Base-by-base conservation (phyloP, 2,113 vertebrate species). In the Malurus melanocephalus region DNA sequence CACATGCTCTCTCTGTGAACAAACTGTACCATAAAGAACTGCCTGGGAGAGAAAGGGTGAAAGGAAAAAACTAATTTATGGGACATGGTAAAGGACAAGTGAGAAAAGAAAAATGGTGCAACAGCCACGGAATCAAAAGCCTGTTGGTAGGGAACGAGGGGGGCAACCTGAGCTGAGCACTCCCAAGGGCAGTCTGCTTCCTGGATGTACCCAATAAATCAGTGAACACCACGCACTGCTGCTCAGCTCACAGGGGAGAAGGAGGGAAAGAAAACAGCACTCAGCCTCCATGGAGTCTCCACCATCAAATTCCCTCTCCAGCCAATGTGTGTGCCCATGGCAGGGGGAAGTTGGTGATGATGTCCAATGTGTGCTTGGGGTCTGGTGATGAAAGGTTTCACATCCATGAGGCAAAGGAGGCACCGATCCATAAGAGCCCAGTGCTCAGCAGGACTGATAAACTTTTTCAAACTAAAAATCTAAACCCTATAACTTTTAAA, bases 141-240 rank as follows among this genome's bases (percentile, higher is more conserved):
- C 27, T 2, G 2, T 42, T 48, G 28, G 4, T 21, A 49, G 32
- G 40, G 21, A 67, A 67, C 1, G 2, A 90, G 23, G 88, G 20
- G 16, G 33, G 22, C 26, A 68, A 13, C 11, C 6, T 38, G 32
- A 69, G 35, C 43, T 30, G 61, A 48, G 11, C 7, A 60, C 6
- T 4, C 1, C 2, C 6, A 6, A 53, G 13, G 13, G 10, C 23
- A 56, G 3, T 52, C 56, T 55, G 0, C 11, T 85, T 27, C 27
- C 21, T 14, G 23, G 18, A 71, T 19, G 21, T 69, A 30, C 14
- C 32, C 35, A 53, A 5, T 18, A 10, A 75, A 30, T 19, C n/a
- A 60, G 35, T 4, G 45, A 27, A 38, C 35, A 30, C 45, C 19
- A 32, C 6, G 32, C 38, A 38, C 23, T 71, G 20, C 2, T 43